Evolutionary conservation across 1,140 invertebrate genomes (phyloP).

Genomic region (Bombus balteatus): DNA sequence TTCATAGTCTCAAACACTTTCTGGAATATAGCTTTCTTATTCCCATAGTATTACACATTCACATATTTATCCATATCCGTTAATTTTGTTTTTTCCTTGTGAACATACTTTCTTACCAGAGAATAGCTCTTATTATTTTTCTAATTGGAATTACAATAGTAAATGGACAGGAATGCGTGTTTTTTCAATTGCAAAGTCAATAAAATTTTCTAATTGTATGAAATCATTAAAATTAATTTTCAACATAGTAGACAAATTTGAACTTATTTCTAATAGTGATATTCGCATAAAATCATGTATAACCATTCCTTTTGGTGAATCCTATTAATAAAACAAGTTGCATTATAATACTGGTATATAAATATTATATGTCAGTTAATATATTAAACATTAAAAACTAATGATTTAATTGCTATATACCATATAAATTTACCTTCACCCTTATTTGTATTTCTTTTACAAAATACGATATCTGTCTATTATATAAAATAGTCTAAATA

Average conservation of each 20-base stretch:
- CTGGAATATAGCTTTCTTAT: conserved; percentile 81
- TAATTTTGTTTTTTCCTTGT: conserved; percentile 90
- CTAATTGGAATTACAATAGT: conserved; percentile 92
- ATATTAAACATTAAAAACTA: too few species aligned
- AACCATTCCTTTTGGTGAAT: conserved; percentile 87
- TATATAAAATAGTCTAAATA: not conserved
- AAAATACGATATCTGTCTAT: conserved; percentile 82
- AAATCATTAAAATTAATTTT: conserved; percentile 98
- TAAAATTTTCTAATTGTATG: conserved; percentile 92
- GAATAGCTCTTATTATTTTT: conserved; percentile 93
- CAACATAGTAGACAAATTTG: conserved; percentile 86
- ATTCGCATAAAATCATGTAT: conserved; percentile 93
- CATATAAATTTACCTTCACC: conserved; percentile 85
- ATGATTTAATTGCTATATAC: conserved; percentile 85
- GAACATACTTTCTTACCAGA: conserved; percentile 90
- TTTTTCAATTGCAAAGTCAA: conserved; percentile 86
- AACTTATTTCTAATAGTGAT: conserved; percentile 83
- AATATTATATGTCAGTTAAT: too few species aligned
- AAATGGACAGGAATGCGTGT: conserved; percentile 78
- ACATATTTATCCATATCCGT: conserved; percentile 95
- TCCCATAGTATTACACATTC: conserved; percentile 81
- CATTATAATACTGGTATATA: too few species aligned
- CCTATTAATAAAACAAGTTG: conserved; percentile 77
- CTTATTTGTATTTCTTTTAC: conserved; percentile 89
- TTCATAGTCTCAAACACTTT: conserved; percentile 91